Base-by-base conservation (phyloP, 2,113 vertebrate genomes). In the Synodontis membranacea region DNA sequence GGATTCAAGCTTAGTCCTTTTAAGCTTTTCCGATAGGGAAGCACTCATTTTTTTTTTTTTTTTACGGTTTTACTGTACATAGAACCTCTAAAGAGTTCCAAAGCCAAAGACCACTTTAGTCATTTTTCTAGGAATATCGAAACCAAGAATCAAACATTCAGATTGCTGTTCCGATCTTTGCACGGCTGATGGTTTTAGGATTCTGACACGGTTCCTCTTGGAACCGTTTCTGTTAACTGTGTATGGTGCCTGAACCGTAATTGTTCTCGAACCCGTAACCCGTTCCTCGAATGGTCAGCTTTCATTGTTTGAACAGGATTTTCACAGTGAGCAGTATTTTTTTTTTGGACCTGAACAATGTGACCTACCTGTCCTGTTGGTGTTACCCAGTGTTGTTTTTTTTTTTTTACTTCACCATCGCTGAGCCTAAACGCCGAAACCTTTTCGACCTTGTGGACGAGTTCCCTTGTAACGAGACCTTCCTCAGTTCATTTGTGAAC, bases 401-500 rank as follows among this genome's bases (percentile, higher is more conserved):
- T 5, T 25, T 12, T 75, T 72, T 23, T 42, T 23, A 72, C n/a
- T 72, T 15, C 25, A 48, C 8, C 68, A 44, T 56, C 60, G 25
- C 34, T 56, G 2, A 5, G 23, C 14, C n/a, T n/a, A 44, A 84
- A 60, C 21, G 25, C 31, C 23, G 4, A 48, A 42, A 31, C 23
- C 10, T 42, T 79, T 66, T 37, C 56, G 44, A 17, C 28, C 19
- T 86, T 58, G 34, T 31, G 23, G 39, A 60, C 25, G 76, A 85
- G 72, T 74, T 19, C 48, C 19, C 34, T 70, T 84, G 80, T 88
- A 84, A 86, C 84, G 72, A 88, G 85, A 84, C 82, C 85, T 82
- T 86, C 75, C 74, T 75, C 68, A 62, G 86, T 79, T 88, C 87
- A 90, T 90, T 88, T 86, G 72, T 88, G 39, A 84, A 87, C 68